Evolutionary conservation across 2,888 invertebrate genomes (phyloP).

Genomic region (Allygus modestus): DNA sequence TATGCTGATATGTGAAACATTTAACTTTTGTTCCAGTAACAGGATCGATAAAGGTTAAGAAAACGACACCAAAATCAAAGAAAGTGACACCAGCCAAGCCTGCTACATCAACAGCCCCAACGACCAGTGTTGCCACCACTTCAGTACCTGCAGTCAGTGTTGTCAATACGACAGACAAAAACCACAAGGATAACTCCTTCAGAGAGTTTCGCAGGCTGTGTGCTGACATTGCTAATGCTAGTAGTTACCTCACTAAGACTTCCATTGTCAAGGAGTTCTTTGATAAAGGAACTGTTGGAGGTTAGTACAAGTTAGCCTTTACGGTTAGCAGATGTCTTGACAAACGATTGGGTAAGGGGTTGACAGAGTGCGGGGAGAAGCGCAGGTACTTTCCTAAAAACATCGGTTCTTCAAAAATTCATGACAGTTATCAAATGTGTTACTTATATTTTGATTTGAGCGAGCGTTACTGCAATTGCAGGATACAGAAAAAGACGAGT

Average conservation of each 20-base stretch:
- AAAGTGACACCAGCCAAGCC: conserved; percentile 45
- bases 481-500: no score
- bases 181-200: conserved; percentile 84
- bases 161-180: conserved; percentile 54
- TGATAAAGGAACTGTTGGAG: conserved; percentile 75
- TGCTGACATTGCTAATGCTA: conserved; percentile 85
- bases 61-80: conserved; percentile 28
- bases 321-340: no score
- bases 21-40: conserved; percentile 24
- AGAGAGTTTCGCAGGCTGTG: conserved; percentile 87
- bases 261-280: conserved; percentile 83
- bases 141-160: background rate
- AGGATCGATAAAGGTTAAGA: conserved; percentile 24
- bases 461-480: no score
- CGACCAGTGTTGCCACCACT: background rate
- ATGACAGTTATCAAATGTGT: no score
- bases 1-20: no score
- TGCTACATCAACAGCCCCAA: conserved; percentile 6
- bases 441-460: no score
- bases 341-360: background rate
- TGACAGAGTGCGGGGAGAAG: no score
- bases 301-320: conserved; percentile 66
- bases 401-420: no score
- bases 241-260: conserved; percentile 90
- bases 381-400: no score